Evolutionary conservation across 2,797 vertebrate species (phyloP), one percentile per base, ranked within the genome.

Genomic region (Odontamblyopus rebecca): DNA sequence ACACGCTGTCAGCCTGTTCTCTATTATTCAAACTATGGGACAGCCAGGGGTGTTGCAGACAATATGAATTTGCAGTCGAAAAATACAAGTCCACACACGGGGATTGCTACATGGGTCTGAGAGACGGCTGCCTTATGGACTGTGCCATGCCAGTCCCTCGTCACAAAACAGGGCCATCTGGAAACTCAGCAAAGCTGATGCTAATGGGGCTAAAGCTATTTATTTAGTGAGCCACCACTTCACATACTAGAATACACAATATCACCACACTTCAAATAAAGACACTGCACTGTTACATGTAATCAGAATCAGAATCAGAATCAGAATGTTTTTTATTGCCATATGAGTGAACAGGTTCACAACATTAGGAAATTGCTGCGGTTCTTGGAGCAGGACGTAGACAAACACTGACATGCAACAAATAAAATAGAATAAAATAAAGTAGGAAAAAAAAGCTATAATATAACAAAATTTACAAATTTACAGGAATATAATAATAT

Each of bases 51-150:
- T 84, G 85, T 82, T 81, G 59, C 72, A 81, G 70, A 88, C 86
- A 86, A 86, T 71, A 69, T 51, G 67, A 80, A 83, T 86, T 83
- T 86, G 73, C 80, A 38, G 71, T 78, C 81, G 78, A 85, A 83
- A 84, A 85, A 86, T 51, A 86, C 75, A 79, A 86, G 80, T 48
- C 75, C 61, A 66, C 89, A 82, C 82, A 0, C 6, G 86, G 78
- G 91, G 84, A 89, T 89, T 85, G 75, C 75, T 88, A 89, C 89
- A 89, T 26, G 88, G 80, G 76, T 88, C 85, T 84, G 89, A 89
- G 88, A 87, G 88, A 87, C 75, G 79, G 81, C 86, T 84, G 88
- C 91, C 89, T 86, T 92, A 92, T 90, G 89, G 91, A 88, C 89
- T 90, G 89, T 74, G 86, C 86, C 79, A 65, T 63, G 59, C 69